Conservation (phyloP, 2,888 invertebrate genomes). For the Abrostola tripartita region DNA sequence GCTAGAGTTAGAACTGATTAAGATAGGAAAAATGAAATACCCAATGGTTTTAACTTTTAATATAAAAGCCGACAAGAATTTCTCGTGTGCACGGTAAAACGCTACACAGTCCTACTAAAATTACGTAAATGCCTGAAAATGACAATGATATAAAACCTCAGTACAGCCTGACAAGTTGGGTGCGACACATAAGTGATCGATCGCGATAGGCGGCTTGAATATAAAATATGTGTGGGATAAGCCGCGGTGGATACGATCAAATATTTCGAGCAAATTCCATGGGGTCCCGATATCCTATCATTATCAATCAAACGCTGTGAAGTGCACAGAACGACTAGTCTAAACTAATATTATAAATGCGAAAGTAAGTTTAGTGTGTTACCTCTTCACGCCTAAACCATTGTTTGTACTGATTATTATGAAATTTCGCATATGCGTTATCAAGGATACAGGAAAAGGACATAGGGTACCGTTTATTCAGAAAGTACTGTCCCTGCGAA, state of each 20-base stretch:
- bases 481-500: no score
- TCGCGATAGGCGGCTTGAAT: conserved; percentile 13
- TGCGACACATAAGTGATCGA: conserved; percentile 37
- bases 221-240: conserved; percentile 18
- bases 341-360: no score
- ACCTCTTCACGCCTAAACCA: no score
- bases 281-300: conserved; percentile 3
- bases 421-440: no score
- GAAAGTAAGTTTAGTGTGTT: no score
- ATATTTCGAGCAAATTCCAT: conserved; percentile 7
- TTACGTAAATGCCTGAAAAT: conserved; percentile 7
- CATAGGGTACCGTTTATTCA: no score
- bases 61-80: no score
- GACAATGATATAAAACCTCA: conserved; percentile 12
- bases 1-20: no score
- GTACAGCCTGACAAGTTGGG: conserved; percentile 6
- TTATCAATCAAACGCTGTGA: conserved; percentile 2
- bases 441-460: no score
- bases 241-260: conserved; percentile 15
- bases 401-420: no score
- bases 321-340: neutral
- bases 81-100: no score
- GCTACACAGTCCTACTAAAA: neutral
- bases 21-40: neutral
- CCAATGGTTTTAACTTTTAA: neutral